Conservation (phyloP, 2,888 invertebrate genomes). For the Fragum whitleyi region DNA sequence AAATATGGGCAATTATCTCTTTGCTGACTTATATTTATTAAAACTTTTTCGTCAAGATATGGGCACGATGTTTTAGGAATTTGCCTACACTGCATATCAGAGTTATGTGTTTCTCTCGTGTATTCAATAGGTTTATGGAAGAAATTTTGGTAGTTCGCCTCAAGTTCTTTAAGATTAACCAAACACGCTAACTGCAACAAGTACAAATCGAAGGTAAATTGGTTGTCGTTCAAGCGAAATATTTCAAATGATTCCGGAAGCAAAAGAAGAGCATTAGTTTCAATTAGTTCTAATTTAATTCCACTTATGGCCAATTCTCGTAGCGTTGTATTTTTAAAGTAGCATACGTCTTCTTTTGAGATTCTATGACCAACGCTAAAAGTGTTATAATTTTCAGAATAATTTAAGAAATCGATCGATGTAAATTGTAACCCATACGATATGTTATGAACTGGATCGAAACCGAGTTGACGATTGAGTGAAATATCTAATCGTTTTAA, state of each 20-base stretch:
- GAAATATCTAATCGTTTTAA: conserved; percentile 40
- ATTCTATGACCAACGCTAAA: conserved; percentile 33
- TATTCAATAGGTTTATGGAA: conserved; percentile 5
- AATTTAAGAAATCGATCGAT: conserved; percentile 33
- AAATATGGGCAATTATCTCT: not conserved
- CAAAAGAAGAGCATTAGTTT: conserved; percentile 25
- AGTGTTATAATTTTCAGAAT: conserved; percentile 32
- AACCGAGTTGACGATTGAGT: conserved; percentile 38
- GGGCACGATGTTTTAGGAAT: not conserved
- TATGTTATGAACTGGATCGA: conserved; percentile 29
- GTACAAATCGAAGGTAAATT: conserved; percentile 41
- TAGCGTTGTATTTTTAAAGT: conserved; percentile 40
- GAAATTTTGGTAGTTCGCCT: conserved; percentile 17
- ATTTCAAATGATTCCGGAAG: conserved; percentile 28
- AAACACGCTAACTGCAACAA: conserved; percentile 37
- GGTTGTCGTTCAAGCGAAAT: conserved; percentile 32
- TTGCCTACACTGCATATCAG: not conserved
- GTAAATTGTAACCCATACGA: conserved; percentile 48
- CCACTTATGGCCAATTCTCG: conserved; percentile 27
- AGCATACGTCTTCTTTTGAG: conserved; percentile 40
- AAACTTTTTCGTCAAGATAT: not conserved
- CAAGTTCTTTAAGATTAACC: not conserved
- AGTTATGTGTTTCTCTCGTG: not conserved
- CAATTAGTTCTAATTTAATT: conserved; percentile 30
- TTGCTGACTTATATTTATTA: not conserved